Conservation (phyloP, 2,797 vertebrate genomes). For the Tamandua tetradactyla region DNA sequence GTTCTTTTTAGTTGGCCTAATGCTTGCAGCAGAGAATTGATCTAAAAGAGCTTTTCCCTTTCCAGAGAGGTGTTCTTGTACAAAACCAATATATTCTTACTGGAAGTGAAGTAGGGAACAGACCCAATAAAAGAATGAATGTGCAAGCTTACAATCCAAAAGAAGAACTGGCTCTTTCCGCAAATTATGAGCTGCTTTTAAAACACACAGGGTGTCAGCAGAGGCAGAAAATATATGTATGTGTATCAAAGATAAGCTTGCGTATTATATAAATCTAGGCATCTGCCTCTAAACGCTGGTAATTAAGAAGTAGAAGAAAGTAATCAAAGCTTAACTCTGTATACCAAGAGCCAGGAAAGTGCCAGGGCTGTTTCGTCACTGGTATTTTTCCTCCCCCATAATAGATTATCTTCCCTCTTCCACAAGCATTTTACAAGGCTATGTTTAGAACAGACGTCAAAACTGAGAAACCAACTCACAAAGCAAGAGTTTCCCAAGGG, state of each 20-base stretch:
- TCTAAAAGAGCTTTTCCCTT: conserved; percentile 14
- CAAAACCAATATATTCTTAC: conserved; percentile 50
- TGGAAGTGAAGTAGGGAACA: conserved; percentile 13
- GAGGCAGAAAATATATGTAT: conserved; percentile 53
- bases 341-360: conserved; percentile 54
- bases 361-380: conserved; percentile 56
- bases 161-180: conserved; percentile 49
- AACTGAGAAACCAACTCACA: neutral
- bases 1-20: conserved; percentile 35
- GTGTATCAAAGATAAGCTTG: conserved; percentile 59
- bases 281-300: conserved; percentile 57
- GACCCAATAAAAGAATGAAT: conserved; percentile 29
- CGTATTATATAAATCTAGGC: conserved; percentile 41
- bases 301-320: conserved; percentile 67
- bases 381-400: conserved; percentile 53
- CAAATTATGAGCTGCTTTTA: conserved; percentile 58
- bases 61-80: conserved; percentile 27
- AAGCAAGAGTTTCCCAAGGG: conserved; percentile 71
- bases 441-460: conserved; percentile 55
- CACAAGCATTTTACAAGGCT: neutral
- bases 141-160: conserved; percentile 38
- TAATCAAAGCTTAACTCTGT: conserved; percentile 68
- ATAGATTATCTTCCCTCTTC: conserved; percentile 4
- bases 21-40: conserved; percentile 19
- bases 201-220: conserved; percentile 42